Percentiles rank a stretch among this genome's conserved stretches.
Conservation (phyloP, 2,113 vertebrate genomes). For the Chaenocephalus aceratus region DNA sequence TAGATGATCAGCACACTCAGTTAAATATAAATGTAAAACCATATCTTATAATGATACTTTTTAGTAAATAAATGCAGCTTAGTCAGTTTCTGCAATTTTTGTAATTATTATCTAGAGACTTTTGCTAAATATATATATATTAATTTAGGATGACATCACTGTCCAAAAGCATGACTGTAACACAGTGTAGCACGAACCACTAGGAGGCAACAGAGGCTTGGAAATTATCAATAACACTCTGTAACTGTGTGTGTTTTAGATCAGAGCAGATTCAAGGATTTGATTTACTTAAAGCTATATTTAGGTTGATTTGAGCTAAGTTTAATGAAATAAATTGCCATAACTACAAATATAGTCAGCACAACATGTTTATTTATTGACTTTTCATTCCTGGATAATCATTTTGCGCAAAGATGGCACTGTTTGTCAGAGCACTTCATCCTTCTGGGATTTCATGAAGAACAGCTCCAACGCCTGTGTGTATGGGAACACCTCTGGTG, state of each 20-base stretch:
- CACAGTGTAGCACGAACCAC: conserved; percentile 17
- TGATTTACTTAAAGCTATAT: too few relatives aligned
- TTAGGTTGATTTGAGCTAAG: too few relatives aligned
- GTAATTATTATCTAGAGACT: neutral
- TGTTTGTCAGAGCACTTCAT: too few relatives aligned
- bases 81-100: neutral
- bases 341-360: too few relatives aligned
- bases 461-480: too few relatives aligned
- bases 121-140: neutral
- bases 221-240: conserved; percentile 3
- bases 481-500: too few relatives aligned
- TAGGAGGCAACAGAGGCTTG: conserved; percentile 38
- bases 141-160: neutral
- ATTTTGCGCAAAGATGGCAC: too few relatives aligned
- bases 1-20: neutral
- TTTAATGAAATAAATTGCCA: too few relatives aligned
- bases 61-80: neutral
- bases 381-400: too few relatives aligned
- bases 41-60: too few relatives aligned
- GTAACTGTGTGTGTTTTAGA: conserved; percentile 1
- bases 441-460: too few relatives aligned
- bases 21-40: neutral
- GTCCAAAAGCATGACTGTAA: neutral
- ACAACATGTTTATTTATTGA: too few relatives aligned
- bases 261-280: neutral